Conservation (phyloP, 2,113 vertebrate genomes). For the Petaurus breviceps region DNA sequence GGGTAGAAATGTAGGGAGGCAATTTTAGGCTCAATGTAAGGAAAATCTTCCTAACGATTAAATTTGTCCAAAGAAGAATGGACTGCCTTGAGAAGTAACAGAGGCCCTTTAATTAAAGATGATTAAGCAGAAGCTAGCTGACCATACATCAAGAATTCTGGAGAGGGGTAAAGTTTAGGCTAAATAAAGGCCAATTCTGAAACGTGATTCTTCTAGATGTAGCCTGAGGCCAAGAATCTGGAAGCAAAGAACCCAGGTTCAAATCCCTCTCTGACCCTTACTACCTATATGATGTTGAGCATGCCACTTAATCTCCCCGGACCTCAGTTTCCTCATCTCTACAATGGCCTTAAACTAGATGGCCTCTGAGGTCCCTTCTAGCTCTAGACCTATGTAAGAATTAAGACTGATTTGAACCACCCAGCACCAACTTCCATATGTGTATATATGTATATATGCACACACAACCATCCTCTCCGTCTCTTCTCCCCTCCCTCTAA, state of each 20-base stretch:
- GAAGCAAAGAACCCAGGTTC: not conserved
- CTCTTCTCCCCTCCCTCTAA: not conserved
- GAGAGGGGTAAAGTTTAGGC: not conserved
- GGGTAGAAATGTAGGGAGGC: no score
- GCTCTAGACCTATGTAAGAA: not conserved
- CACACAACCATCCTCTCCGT: not conserved
- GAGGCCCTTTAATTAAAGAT: not conserved
- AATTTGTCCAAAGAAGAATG: not conserved
- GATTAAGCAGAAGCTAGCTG: not conserved
- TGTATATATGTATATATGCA: not conserved
- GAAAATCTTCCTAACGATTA: no score
- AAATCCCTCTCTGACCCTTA: not conserved
- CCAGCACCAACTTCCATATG: not conserved
- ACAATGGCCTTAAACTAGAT: not conserved
- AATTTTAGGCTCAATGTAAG: no score
- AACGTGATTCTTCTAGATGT: not conserved
- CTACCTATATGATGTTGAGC: not conserved
- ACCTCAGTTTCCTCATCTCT: not conserved
- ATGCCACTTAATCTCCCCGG: not conserved
- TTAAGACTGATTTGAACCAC: not conserved
- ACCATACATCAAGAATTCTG: not conserved
- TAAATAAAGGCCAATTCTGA: not conserved
- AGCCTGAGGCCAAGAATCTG: not conserved
- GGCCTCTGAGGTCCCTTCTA: not conserved
- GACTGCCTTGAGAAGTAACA: not conserved